Evolutionary conservation across 2,888 invertebrate species (phyloP).

Genomic region (Onthophagus sagittarius): DNA sequence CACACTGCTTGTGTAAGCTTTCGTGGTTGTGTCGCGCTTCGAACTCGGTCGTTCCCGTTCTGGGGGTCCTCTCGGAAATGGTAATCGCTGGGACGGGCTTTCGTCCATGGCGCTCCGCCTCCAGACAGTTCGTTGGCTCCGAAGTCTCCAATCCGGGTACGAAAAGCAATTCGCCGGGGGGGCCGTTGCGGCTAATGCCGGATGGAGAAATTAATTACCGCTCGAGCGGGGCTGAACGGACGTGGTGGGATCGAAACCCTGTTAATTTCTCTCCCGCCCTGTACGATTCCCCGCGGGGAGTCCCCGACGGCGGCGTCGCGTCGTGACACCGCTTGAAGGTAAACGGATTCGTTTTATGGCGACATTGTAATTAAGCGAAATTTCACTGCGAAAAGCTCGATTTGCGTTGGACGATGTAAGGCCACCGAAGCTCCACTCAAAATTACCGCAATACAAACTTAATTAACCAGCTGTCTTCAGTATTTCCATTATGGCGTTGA

Average conservation of each 20-base stretch:
- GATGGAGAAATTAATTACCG: constrained; percentile 34
- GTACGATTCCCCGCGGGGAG: neutral
- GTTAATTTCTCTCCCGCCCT: neutral
- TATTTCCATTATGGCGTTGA: neutral
- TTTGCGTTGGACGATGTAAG: neutral
- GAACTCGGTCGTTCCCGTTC: neutral
- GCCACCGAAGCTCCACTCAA: neutral
- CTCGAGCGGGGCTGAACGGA: neutral
- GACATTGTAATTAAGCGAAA: neutral
- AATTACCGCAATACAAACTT: neutral
- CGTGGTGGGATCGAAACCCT: neutral
- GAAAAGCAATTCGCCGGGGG: constrained; percentile 25
- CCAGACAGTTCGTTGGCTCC: constrained; percentile 31
- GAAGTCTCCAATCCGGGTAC: constrained; percentile 29
- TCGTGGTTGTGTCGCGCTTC: neutral
- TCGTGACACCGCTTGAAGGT: neutral
- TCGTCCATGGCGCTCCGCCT: constrained; percentile 27
- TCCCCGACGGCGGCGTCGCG: neutral
- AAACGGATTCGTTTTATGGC: neutral
- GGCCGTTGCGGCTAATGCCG: constrained; percentile 27
- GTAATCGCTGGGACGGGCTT: constrained; percentile 1
- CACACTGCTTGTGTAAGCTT: neutral
- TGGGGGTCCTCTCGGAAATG: constrained; percentile 1
- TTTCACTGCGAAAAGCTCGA: neutral
- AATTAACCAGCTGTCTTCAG: neutral